phyloP scores from a whole-genome alignment of 1,140 invertebrate genomes.

The Papilio helenus region DNA sequence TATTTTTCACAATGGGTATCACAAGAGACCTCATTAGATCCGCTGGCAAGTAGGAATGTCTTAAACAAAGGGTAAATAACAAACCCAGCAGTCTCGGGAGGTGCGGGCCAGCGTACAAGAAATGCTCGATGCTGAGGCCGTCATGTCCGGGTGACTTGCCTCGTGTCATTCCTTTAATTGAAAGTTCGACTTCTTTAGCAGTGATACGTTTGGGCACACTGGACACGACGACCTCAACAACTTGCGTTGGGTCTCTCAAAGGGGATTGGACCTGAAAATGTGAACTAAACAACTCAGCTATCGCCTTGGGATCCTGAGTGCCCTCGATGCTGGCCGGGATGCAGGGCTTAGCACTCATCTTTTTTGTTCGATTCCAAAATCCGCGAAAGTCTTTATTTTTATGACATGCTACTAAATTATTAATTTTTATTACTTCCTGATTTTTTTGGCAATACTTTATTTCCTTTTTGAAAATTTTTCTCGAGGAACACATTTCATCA shows the following conservation, averaged over 20 bases:
- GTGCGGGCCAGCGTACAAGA: slow-evolving; percentile 21
- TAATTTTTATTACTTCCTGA: background rate
- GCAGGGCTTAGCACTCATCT: background rate
- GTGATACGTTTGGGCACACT: background rate
- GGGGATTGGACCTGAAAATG: background rate
- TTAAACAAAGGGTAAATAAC: slow-evolving; percentile 31
- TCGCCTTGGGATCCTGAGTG: background rate
- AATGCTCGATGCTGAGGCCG: slow-evolving; percentile 29
- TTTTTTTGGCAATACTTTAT: background rate
- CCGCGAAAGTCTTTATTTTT: slow-evolving; percentile 18
- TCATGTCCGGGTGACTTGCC: slow-evolving; percentile 19
- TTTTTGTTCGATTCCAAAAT: background rate
- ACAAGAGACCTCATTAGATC: slow-evolving; percentile 37
- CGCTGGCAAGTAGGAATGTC: slow-evolving; percentile 35
- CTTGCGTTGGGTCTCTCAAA: background rate
- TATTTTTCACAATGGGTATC: slow-evolving; percentile 32
- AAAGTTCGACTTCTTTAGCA: background rate
- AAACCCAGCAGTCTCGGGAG: slow-evolving; percentile 6
- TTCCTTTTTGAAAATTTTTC: no score
- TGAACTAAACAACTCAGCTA: background rate
- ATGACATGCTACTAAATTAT: background rate
- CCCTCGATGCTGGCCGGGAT: background rate
- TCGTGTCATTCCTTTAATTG: background rate
- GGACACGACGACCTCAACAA: background rate
- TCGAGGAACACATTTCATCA: slow-evolving; percentile 7